Base-by-base conservation (phyloP, 2,888 invertebrate species). In the Epinotia ramella region DNA sequence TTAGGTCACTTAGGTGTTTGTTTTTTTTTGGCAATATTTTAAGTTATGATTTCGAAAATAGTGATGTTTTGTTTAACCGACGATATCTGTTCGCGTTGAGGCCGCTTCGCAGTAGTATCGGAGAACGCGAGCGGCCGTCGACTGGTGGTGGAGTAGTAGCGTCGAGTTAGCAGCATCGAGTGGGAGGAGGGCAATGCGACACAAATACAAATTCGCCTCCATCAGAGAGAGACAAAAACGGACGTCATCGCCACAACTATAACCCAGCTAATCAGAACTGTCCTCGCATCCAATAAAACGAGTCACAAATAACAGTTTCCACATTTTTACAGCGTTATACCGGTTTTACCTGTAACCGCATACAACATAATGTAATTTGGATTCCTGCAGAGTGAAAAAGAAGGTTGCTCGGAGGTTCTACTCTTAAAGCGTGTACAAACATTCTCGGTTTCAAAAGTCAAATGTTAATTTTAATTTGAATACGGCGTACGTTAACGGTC, bases 331-430 rank as follows among this genome's bases (percentile, higher is more conserved):
- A 84, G 83, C 78, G 80, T 93, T 88, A 91, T 91, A 93, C 90
- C 84, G 88, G 94, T 93, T 92, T 91, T 92, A 93, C 93, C 92
- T 94, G 93, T 88, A 87, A 84, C 87, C 85, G 89, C 88, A 88
- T 90, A 88, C 91, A 89, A 72, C 90, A 91, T 93, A 93, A 92
- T 90, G 91, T 88, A 90, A 92, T 93, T 92, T 88, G 88, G 91
- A 94, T 94, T 91, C 93, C 91, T 88, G 87, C 83, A 83, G 93
- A 91, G 92, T 88, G 92, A 94, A 90, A 91, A 93, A 92, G 92
- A 93, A 91, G 88, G 89, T 86, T 90, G 84, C 82, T 83, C 81
- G 84, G 81, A 88, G 87, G 88, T 85, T 90, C 83, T 86, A 85
- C 83, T 84, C 80, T 80, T 82, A 81, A 80, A 80, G 81, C 81